These are phyloP conservation scores for Microplitis manilae DNA, from an alignment of 2,888 invertebrate species.

Conservation along the genomic window DNA sequence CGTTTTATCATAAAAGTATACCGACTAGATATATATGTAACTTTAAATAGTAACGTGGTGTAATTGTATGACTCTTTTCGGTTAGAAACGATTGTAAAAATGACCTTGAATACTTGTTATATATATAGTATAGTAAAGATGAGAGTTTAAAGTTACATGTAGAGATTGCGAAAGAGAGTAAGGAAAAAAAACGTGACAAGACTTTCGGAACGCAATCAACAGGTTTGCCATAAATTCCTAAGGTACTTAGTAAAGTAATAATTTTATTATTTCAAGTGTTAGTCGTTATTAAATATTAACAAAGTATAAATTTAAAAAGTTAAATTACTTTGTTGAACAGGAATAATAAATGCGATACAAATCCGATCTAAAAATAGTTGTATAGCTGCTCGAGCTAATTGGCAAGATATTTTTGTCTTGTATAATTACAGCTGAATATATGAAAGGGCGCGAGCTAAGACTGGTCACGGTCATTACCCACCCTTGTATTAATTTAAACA, in stretches of 20 bases:
- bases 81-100: constrained; percentile 52
- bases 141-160: constrained; percentile 23
- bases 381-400: constrained; percentile 30
- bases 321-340: neutral
- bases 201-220: constrained; percentile 33
- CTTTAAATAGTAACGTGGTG: constrained; percentile 29
- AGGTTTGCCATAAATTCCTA: constrained; percentile 50
- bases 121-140: constrained; percentile 21
- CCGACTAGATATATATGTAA: neutral
- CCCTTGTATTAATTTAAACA: constrained; percentile 15
- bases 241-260: constrained; percentile 29
- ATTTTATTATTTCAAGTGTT: neutral
- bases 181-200: constrained; percentile 45
- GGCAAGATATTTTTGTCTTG: constrained; percentile 22
- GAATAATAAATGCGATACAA: constrained; percentile 13
- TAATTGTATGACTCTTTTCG: constrained; percentile 20
- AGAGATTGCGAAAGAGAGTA: constrained; percentile 21
- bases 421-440: constrained; percentile 12
- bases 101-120: constrained; percentile 57
- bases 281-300: constrained; percentile 1
- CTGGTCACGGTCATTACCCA: constrained; percentile 33
- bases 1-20: neutral
- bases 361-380: neutral
- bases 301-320: too few relatives aligned
- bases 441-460: constrained; percentile 16